phyloP scores from a whole-genome alignment of 2,797 vertebrate genomes.

The Notolepis coatsorum region DNA sequence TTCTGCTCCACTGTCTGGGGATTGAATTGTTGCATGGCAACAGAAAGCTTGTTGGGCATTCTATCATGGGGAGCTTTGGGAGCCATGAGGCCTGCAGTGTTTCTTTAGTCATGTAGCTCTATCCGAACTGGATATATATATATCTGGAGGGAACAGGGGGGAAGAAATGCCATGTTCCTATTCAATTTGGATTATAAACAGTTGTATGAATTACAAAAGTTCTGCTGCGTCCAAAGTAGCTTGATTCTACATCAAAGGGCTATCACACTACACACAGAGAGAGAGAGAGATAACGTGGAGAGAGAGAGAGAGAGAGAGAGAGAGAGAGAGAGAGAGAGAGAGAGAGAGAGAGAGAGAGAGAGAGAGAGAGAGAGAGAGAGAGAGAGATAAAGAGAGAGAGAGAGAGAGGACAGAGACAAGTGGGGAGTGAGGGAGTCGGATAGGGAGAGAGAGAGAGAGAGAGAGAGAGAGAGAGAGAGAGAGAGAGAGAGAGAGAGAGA shows the following conservation, averaged over 20 bases:
- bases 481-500: neutral
- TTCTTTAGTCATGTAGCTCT: too few species aligned
- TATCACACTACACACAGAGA: neutral
- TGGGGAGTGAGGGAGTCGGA: neutral
- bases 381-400: neutral
- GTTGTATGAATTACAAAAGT: too few species aligned
- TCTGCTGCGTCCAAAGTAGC: neutral
- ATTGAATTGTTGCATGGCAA: too few species aligned
- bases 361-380: neutral
- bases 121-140: too few species aligned
- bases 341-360: neutral
- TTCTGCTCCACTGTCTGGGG: neutral
- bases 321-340: neutral
- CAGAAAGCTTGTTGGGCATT: neutral
- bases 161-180: too few species aligned
- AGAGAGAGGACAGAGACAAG: neutral
- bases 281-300: neutral
- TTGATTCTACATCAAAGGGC: neutral
- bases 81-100: too few species aligned
- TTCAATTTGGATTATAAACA: too few species aligned
- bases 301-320: neutral
- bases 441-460: neutral
- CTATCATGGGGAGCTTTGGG: neutral
- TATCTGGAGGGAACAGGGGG: too few species aligned
- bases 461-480: neutral